A percentile compares a stretch with the other conserved stretches of the same genome.
These are phyloP conservation scores for Platichthys stellatus DNA, from an alignment of 2,113 vertebrate genomes.

Conservation along the genomic window DNA sequence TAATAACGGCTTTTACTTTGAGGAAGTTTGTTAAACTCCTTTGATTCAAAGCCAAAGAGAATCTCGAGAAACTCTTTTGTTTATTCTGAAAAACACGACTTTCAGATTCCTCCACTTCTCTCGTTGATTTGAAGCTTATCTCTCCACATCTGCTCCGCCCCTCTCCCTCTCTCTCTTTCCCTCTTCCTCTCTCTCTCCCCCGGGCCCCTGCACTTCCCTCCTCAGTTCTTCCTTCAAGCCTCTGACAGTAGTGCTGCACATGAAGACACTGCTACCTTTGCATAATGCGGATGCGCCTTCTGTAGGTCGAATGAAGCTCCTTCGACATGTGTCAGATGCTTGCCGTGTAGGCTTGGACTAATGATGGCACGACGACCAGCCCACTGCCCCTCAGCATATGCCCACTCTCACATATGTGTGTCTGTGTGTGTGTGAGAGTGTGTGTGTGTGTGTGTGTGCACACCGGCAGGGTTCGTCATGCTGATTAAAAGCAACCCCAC, in stretches of 20 bases:
- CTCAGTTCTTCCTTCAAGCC: constrained; percentile 70
- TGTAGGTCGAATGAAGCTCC: constrained; percentile 80
- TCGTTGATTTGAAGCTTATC: constrained; percentile 60
- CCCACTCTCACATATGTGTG: constrained; percentile 64
- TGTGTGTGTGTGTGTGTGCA: constrained; percentile 25
- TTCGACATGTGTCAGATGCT: constrained; percentile 86
- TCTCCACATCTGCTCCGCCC: constrained; percentile 34
- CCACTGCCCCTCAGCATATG: constrained; percentile 84
- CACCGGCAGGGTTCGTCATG: constrained; percentile 77
- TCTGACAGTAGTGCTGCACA: constrained; percentile 81
- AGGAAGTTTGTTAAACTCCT: too few relatives aligned
- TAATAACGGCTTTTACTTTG: not conserved
- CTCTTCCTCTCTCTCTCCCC: constrained; percentile 10
- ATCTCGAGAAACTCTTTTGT: too few relatives aligned
- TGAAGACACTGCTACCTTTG: constrained; percentile 80
- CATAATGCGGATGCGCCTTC: constrained; percentile 84
- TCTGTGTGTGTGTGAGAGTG: constrained; percentile 28
- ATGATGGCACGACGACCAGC: constrained; percentile 84
- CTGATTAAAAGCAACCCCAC: constrained; percentile 82
- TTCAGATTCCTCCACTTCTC: constrained; percentile 37
- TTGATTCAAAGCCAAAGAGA: not conserved
- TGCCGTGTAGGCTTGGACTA: constrained; percentile 81
- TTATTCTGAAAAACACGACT: too few relatives aligned
- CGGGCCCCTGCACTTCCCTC: constrained; percentile 46
- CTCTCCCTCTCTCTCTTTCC: constrained; percentile 4